Base-by-base conservation (phyloP, 2,797 vertebrate species). In the Leucoraja ocellata region DNA sequence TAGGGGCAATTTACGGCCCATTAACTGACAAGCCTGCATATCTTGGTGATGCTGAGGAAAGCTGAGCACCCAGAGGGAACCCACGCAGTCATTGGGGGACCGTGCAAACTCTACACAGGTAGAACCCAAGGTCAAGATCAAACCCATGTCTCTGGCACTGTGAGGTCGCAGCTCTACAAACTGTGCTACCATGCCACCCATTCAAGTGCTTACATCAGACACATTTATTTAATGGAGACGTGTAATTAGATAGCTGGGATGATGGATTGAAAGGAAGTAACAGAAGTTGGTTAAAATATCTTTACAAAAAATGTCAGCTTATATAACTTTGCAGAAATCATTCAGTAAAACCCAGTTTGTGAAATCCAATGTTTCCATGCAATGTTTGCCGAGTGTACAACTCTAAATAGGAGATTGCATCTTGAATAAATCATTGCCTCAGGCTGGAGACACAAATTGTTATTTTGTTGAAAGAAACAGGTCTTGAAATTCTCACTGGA, bases 391-490 rank as follows among this genome's bases (percentile, higher is more conserved):
- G 73, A 92, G 90, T 76, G 90, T 92, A 76, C 13, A 92, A 76
- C 90, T 92, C 90, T 92, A 92, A 92, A 76, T 58, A 54, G 71
- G 90, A 76, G 90, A 92, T 76, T 92, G 90, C 71, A 76, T 74
- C 90, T 74, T 74, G 39, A 92, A 92, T 92, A 92, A 92, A 58
- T 92, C 73, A 76, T 92, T 54, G 90, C 90, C 90, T 92, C 90
- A 92, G 90, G 90, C 90, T 92, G 90, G 36, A 92, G 71, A 92
- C 90, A 54, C 90, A 76, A 92, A 76, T 92, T 92, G 90, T 92
- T 92, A 76, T 92, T 92, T 92, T 92, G 90, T 92, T 74, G 71
- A 76, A 92, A 92, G 90, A 54, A 73, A 25, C 71, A 54, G 71
- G 36, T 76, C 68, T 73, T 76, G 90, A 92, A 58, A 92, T 58